Percentiles rank a stretch among this genome's conserved stretches.
These are phyloP conservation scores for Drosophila recens DNA, from an alignment of 2,888 invertebrate species.

Conservation along the genomic window DNA sequence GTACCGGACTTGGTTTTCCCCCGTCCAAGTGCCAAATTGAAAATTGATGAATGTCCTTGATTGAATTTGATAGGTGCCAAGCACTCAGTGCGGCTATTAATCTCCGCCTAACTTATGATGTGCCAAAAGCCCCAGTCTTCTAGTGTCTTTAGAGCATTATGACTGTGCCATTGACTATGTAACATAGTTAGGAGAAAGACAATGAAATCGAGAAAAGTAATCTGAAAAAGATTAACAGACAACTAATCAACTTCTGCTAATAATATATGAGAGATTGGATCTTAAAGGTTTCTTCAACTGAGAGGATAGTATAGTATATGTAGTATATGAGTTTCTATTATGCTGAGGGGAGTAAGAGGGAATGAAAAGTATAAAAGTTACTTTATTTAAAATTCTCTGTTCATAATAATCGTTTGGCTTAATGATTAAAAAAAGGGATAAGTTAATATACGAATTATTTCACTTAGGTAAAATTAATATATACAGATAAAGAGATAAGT, in stretches of 20 bases:
- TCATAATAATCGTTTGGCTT: too few relatives aligned
- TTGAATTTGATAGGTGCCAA: conserved; percentile 81
- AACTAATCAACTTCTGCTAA: neutral
- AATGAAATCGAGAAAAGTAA: neutral
- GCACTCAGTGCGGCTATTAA: conserved; percentile 79
- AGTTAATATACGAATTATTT: too few relatives aligned
- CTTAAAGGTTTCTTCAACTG: neutral
- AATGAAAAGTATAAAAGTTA: too few relatives aligned
- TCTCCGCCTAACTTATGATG: conserved; percentile 78
- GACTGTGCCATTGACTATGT: neutral
- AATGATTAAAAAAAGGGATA: too few relatives aligned
- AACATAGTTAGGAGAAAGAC: too few relatives aligned
- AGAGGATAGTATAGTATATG: neutral
- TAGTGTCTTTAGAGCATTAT: conserved; percentile 21
- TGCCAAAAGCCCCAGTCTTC: conserved; percentile 46
- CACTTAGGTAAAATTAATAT: too few relatives aligned
- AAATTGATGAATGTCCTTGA: conserved; percentile 81
- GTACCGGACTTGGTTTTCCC: conserved; percentile 28
- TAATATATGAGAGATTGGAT: neutral
- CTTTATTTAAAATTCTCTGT: too few relatives aligned
- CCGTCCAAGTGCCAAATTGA: conserved; percentile 77
- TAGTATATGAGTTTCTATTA: too few relatives aligned
- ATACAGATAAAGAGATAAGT: too few relatives aligned
- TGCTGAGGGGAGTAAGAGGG: neutral
- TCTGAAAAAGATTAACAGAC: neutral